phyloP scores from a whole-genome alignment of 2,888 invertebrate genomes.

The Ischnura elegans region DNA sequence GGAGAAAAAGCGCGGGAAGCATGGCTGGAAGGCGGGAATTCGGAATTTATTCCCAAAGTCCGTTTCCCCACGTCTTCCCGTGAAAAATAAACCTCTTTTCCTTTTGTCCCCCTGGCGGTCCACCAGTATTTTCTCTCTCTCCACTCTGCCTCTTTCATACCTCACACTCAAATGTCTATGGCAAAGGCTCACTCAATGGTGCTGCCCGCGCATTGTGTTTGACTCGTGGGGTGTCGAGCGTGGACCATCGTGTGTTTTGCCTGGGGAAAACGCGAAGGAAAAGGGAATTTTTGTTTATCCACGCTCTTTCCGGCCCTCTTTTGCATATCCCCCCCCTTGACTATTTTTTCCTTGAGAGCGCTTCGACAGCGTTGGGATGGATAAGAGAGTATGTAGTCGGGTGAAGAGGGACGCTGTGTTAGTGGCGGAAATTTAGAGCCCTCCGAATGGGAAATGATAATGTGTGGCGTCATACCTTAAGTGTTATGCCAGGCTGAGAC shows the following conservation, averaged over 20 bases:
- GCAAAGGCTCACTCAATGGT: not conserved
- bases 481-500: too few relatives aligned
- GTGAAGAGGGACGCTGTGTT: not conserved
- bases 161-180: not conserved
- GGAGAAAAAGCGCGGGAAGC: not conserved
- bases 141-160: not conserved
- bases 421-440: not conserved
- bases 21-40: conserved; percentile 4
- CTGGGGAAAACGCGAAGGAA: conserved; percentile 43
- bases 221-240: conserved; percentile 39
- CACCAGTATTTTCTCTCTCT: not conserved
- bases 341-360: conserved; percentile 55
- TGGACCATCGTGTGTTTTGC: conserved; percentile 31
- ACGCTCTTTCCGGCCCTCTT: not conserved
- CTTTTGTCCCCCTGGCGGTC: not conserved
- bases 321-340: not conserved
- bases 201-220: conserved; percentile 39
- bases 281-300: conserved; percentile 58
- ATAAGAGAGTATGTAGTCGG: not conserved
- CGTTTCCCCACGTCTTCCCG: conserved; percentile 40
- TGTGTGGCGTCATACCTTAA: too few relatives aligned
- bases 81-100: conserved; percentile 7
- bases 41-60: conserved; percentile 63
- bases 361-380: not conserved
- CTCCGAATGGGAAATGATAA: not conserved